Conservation (phyloP, 2,888 invertebrate species). For the Campoletis raptor region DNA sequence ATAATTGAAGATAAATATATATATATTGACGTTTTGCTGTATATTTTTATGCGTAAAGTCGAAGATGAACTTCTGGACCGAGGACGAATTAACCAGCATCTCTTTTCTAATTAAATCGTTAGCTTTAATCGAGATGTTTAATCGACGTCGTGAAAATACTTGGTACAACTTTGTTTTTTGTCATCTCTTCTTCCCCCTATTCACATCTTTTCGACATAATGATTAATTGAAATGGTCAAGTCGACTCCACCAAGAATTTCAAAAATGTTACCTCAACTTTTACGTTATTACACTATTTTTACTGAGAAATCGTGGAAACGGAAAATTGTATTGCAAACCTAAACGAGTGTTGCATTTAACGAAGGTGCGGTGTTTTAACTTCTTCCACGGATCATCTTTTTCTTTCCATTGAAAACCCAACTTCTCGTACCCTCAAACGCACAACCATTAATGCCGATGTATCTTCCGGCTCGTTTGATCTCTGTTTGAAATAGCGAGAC, state of each 20-base stretch:
- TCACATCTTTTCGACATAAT: constrained; percentile 23
- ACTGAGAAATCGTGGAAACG: constrained; percentile 44
- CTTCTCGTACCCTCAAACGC: constrained; percentile 23
- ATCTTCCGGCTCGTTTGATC: constrained; percentile 75
- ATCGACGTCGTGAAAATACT: constrained; percentile 59
- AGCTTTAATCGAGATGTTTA: constrained; percentile 56
- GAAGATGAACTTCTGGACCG: constrained; percentile 12
- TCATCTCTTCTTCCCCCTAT: constrained; percentile 10
- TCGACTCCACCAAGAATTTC: constrained; percentile 8
- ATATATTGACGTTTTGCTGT: neutral
- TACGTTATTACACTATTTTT: constrained; percentile 24
- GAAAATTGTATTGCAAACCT: constrained; percentile 27
- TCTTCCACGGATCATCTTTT: constrained; percentile 70
- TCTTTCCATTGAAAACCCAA: constrained; percentile 46
- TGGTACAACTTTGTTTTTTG: neutral
- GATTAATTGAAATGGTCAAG: constrained; percentile 37
- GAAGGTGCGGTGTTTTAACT: constrained; percentile 1
- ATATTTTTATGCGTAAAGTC: neutral
- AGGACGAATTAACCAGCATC: constrained; percentile 41
- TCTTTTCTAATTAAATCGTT: constrained; percentile 60
- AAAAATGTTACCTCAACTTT: constrained; percentile 14
- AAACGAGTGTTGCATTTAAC: constrained; percentile 13
- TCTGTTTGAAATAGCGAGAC: constrained; percentile 75
- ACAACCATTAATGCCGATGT: constrained; percentile 70
- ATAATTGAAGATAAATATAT: constrained; percentile 8